Evolutionary conservation across 2,113 vertebrate species (phyloP).

Genomic region (Tragelaphus scriptus): DNA sequence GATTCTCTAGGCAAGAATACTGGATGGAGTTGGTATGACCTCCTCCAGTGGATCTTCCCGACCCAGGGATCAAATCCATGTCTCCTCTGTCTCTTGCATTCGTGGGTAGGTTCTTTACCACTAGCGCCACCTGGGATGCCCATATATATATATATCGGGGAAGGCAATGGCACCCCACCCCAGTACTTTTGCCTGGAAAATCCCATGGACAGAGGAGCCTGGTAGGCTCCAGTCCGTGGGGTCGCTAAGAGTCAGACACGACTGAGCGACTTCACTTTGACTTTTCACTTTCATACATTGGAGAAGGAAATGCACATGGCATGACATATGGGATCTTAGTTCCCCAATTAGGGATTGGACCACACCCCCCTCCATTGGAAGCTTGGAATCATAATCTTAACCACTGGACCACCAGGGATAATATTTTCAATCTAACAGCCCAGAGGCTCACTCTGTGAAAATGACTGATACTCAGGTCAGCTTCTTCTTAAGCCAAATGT

Average conservation of each 20-base stretch:
- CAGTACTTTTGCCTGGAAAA: too few relatives aligned
- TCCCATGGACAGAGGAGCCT: too few relatives aligned
- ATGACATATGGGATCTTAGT: not conserved
- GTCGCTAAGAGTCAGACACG: too few relatives aligned
- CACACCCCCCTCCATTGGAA: not conserved
- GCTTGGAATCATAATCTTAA: not conserved
- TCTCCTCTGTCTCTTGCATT: not conserved
- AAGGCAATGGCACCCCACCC: too few relatives aligned
- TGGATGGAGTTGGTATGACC: not conserved
- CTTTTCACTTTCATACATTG: too few relatives aligned
- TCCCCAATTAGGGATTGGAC: not conserved
- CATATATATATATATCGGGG: rapidly evolving
- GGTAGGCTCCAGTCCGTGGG: too few relatives aligned
- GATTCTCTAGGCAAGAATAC: not conserved
- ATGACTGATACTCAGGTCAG: not conserved
- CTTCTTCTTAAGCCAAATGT: not conserved
- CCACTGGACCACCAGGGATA: not conserved
- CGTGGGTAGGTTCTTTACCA: not conserved
- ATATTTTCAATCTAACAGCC: not conserved
- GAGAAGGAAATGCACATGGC: too few relatives aligned
- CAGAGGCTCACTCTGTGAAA: not conserved
- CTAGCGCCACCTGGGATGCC: not conserved
- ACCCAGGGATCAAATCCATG: not conserved
- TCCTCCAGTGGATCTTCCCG: not conserved
- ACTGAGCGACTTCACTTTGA: too few relatives aligned